phyloP scores from a whole-genome alignment of 2,113 vertebrate genomes.

The Actenoides hombroni region DNA sequence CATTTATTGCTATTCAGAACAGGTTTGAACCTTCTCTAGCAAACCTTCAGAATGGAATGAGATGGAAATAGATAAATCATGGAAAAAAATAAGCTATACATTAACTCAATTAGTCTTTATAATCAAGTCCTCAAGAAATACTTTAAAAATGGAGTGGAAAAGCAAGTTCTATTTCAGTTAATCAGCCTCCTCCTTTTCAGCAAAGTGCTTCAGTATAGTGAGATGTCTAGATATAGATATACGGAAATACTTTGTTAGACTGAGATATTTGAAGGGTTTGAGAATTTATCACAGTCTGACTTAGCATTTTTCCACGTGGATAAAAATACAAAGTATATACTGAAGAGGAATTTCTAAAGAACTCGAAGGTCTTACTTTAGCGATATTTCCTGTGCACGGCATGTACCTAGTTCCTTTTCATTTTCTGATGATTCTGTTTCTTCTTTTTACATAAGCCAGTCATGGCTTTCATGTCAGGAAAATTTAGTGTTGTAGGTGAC shows the following conservation, averaged over 20 bases:
- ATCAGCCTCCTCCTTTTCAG: not conserved
- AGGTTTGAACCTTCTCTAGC: not conserved
- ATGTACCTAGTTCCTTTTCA: not conserved
- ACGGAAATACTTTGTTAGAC: not conserved
- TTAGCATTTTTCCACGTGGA: not conserved
- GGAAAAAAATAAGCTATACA: not conserved
- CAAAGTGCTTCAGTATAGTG: not conserved
- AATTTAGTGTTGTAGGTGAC: conserved; percentile 82
- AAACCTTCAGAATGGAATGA: not conserved
- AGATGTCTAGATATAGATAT: not conserved
- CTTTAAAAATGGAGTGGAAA: not conserved
- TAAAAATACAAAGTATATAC: not conserved
- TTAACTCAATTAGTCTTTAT: not conserved
- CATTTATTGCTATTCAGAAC: not conserved
- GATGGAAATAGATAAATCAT: not conserved
- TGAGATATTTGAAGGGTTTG: not conserved
- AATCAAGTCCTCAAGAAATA: not conserved
- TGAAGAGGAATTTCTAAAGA: not conserved
- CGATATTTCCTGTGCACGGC: not conserved
- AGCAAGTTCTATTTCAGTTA: not conserved
- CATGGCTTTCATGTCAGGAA: conserved; percentile 83
- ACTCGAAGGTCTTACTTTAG: not conserved
- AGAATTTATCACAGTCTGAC: not conserved
- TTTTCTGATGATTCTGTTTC: not conserved
- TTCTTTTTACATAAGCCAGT: conserved; percentile 78